phyloP scores from a whole-genome alignment of 1,140 invertebrate species.

The Ceratina japonica region DNA sequence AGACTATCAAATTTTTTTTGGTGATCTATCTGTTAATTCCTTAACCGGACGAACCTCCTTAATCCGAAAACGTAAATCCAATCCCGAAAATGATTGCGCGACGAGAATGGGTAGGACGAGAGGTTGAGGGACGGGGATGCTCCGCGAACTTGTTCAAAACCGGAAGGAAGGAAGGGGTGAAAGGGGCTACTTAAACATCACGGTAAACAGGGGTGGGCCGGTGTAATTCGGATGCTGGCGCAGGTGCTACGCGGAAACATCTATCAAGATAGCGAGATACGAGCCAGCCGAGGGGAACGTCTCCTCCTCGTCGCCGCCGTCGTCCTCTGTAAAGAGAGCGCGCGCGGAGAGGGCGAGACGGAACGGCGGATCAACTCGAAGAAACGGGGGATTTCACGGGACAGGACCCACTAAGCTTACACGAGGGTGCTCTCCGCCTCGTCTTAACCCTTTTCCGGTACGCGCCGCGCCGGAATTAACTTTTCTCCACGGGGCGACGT shows the following conservation, averaged over 20 bases:
- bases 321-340: slow-evolving; percentile 42
- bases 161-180: slow-evolving; percentile 16
- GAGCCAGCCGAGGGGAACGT: slow-evolving; percentile 12
- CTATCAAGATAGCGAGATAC: slow-evolving; percentile 75
- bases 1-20: no score
- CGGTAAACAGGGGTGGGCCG: slow-evolving; percentile 60
- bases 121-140: neutral
- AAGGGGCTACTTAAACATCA: slow-evolving; percentile 67
- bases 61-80: neutral
- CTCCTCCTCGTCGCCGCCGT: no score
- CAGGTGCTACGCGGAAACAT: slow-evolving; percentile 77
- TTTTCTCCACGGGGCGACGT: slow-evolving; percentile 25
- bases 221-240: slow-evolving; percentile 72
- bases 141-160: slow-evolving; percentile 12
- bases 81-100: neutral
- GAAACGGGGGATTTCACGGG: slow-evolving; percentile 56
- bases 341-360: neutral
- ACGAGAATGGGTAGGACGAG: no score
- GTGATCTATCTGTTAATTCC: no score
- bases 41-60: no score
- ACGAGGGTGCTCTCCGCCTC: slow-evolving; percentile 52
- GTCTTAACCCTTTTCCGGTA: slow-evolving; percentile 67
- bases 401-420: slow-evolving; percentile 57
- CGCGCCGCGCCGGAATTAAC: slow-evolving; percentile 57
- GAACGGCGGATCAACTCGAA: slow-evolving; percentile 59